phyloP scores from a whole-genome alignment of 2,888 invertebrate genomes.

The Polymixis flavicincta region DNA sequence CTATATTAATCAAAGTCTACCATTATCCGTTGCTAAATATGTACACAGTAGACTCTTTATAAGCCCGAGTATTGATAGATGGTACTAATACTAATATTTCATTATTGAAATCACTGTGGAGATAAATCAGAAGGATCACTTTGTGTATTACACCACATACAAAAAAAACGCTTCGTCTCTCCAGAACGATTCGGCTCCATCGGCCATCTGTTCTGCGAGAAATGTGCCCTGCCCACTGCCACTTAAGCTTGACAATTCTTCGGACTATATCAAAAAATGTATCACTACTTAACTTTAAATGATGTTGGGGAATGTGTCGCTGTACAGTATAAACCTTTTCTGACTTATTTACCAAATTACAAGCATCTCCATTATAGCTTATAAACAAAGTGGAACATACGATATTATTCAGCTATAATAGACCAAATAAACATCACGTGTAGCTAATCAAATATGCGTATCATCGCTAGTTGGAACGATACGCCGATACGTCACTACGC shows the following conservation, averaged over 20 bases:
- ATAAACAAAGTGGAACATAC: slow-evolving; percentile 30
- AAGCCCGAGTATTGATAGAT: slow-evolving; percentile 18
- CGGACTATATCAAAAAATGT: too few species aligned
- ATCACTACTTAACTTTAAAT: too few species aligned
- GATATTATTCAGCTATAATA: slow-evolving; percentile 16
- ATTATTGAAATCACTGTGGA: neutral
- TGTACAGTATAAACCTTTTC: slow-evolving; percentile 3
- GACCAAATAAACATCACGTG: slow-evolving; percentile 36
- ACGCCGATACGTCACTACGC: slow-evolving; percentile 7
- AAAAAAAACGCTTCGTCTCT: too few species aligned
- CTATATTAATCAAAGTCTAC: slow-evolving; percentile 19
- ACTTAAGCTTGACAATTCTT: too few species aligned
- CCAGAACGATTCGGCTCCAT: too few species aligned
- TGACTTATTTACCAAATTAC: neutral
- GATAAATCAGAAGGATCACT: neutral
- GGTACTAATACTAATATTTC: slow-evolving; percentile 1
- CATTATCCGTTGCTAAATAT: slow-evolving; percentile 30
- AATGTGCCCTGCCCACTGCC: too few species aligned
- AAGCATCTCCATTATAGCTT: neutral
- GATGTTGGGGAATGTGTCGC: neutral
- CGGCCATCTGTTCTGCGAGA: too few species aligned
- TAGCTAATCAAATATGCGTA: slow-evolving; percentile 46
- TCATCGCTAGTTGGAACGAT: slow-evolving; percentile 16
- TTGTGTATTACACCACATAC: too few species aligned
- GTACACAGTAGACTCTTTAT: slow-evolving; percentile 19